These are phyloP conservation scores for Dynastes maya DNA, from an alignment of 2,888 invertebrate genomes.

Conservation along the genomic window DNA sequence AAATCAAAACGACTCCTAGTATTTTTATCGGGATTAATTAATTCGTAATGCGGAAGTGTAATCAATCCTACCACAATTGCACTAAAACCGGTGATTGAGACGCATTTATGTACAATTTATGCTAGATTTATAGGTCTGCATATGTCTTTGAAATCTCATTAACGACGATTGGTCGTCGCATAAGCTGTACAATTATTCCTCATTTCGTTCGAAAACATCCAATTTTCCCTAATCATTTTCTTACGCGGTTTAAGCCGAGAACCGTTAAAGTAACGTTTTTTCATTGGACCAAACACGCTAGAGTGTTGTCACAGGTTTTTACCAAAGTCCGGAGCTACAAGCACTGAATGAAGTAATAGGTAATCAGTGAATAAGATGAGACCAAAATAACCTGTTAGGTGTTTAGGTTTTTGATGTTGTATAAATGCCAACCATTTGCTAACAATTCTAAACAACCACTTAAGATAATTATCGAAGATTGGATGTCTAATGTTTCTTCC, in stretches of 20 bases:
- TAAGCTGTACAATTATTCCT: conserved; percentile 6
- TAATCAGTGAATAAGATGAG: too few relatives aligned
- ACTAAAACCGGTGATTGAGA: conserved; percentile 4
- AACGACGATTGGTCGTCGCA: not conserved
- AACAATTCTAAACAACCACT: too few relatives aligned
- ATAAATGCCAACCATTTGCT: too few relatives aligned
- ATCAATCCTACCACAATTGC: not conserved
- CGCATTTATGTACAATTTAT: conserved; percentile 4
- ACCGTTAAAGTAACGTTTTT: not conserved
- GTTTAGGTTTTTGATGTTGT: too few relatives aligned
- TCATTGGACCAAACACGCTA: not conserved
- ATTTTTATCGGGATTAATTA: conserved; percentile 7
- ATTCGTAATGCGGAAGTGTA: conserved; percentile 4
- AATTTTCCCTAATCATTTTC: not conserved
- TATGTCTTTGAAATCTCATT: conserved; percentile 2
- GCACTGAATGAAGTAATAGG: too few relatives aligned
- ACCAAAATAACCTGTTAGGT: too few relatives aligned
- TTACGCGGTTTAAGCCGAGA: not conserved
- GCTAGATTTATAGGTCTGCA: too few relatives aligned
- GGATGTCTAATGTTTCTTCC: too few relatives aligned
- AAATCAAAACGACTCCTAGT: not conserved
- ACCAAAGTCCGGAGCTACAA: too few relatives aligned
- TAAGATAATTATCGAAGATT: too few relatives aligned
- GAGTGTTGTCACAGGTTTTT: too few relatives aligned
- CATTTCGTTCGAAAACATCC: not conserved